Evolutionary conservation across 1,140 invertebrate species (phyloP), one percentile per base, ranked within the genome.

Genomic region (Scaptomyza pallida): DNA sequence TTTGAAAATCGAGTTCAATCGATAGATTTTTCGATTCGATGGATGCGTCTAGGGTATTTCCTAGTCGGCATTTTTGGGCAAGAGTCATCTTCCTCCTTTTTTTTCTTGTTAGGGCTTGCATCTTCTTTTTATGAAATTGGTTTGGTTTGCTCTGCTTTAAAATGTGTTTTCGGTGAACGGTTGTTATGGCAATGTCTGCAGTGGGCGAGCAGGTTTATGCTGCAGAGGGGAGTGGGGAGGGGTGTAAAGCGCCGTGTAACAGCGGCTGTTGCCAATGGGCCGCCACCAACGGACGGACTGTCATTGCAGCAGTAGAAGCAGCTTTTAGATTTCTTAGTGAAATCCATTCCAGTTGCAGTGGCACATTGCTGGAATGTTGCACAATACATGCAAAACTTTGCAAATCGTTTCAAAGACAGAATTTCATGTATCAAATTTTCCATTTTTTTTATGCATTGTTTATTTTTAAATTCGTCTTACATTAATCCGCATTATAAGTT

Each of bases 121-220:
- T 30, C 26, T 30, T 30, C 55, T 76, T 63, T 62, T 50, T 68
- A 45, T 63, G 47, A 59, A 67, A 59, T 72, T 51, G 59, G 61
- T 72, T 59, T 72, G 68, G 61, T 57, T 72, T 71, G 69, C 55
- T 72, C 51, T 65, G 73, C 45, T 71, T 85, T 85, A 70, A 86
- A 85, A 85, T 86, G 70, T 77, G 75, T 55, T 77, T 79, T 86
- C 65, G 70, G 77, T 72, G 71, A 86, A 81, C 77, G 82, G 81
- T 86, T 86, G 81, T 88, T 78, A 86, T 85, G 81, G 81, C 69
- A 85, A 85, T 85, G 41, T 51, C 45, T 44, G 16, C 5, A 40
- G 10, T 21, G 41, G 9, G 3, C 19, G 21, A 21, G 44, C 17
- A 33, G 37, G 15, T 26, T 26, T 4, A 26, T 5, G 23, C 23